Evolutionary conservation across 1,140 invertebrate species (phyloP).

Genomic region (Dreissena polymorpha): DNA sequence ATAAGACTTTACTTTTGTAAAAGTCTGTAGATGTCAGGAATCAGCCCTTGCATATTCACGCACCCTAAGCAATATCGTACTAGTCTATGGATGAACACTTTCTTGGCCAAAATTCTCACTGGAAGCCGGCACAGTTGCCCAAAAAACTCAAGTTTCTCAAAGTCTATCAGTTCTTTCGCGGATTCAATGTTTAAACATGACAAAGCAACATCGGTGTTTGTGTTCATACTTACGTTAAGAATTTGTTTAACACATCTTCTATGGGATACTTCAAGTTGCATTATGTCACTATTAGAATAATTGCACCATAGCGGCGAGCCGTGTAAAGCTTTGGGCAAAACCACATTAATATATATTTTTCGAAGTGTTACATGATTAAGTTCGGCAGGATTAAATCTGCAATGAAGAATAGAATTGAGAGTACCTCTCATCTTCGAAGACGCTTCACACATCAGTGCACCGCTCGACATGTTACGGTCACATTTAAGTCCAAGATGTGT

Average conservation of each 20-base stretch:
- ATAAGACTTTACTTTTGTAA: not conserved
- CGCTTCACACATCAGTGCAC: not conserved
- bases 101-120: not conserved
- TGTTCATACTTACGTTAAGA: not conserved
- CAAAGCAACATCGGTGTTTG: not conserved
- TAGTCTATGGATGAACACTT: not conserved
- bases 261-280: not conserved
- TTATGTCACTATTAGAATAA: not conserved
- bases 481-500: not conserved
- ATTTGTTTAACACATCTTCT: constrained; percentile 28
- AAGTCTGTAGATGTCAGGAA: not conserved
- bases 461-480: not conserved
- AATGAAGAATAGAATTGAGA: not conserved
- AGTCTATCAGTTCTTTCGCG: not conserved
- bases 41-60: not conserved
- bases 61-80: not conserved
- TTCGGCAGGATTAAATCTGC: not conserved
- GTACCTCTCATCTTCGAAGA: constrained; percentile 2
- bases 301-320: constrained; percentile 1
- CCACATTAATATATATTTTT: not conserved
- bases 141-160: constrained; percentile 7
- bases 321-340: constrained; percentile 10
- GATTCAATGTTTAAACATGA: not conserved
- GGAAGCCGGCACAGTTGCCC: constrained; percentile 19
- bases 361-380: not conserved